A percentile compares a stretch with the other conserved stretches of the same genome.
Conservation (phyloP, 2,113 vertebrate species). For the Toxostoma redivivum region DNA sequence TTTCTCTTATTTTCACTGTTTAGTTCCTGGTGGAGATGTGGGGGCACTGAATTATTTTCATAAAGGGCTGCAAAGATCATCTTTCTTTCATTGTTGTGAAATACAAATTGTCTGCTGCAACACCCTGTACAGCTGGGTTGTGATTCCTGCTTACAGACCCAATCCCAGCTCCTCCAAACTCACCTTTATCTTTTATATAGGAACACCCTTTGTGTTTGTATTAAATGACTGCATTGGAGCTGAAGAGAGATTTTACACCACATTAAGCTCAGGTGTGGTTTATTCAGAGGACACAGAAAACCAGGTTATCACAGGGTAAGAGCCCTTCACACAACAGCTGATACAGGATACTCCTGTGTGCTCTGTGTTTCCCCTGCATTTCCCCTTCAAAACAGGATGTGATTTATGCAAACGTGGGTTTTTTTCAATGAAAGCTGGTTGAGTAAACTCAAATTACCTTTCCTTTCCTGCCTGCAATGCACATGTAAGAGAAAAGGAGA, state of each 20-base stretch:
- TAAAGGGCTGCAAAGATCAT: neutral
- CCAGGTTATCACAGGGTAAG: neutral
- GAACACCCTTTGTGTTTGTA: neutral
- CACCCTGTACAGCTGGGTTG: neutral
- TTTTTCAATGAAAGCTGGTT: neutral
- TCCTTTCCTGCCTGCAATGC: neutral
- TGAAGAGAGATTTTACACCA: neutral
- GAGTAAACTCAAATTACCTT: neutral
- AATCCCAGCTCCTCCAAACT: neutral
- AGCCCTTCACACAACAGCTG: neutral
- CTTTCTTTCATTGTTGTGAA: neutral
- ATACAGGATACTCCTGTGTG: neutral
- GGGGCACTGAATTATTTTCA: neutral
- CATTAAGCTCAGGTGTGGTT: neutral
- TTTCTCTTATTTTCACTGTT: neutral
- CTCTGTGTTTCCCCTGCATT: neutral
- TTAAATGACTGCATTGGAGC: neutral
- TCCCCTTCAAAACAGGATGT: neutral
- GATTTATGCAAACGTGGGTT: neutral
- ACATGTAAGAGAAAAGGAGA: neutral
- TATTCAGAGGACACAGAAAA: neutral
- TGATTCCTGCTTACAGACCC: neutral
- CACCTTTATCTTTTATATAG: neutral
- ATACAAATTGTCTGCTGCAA: neutral
- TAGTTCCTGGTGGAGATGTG: neutral